phyloP scores from a whole-genome alignment of 2,797 vertebrate species.

The Cynodonichthys magdalenae region DNA sequence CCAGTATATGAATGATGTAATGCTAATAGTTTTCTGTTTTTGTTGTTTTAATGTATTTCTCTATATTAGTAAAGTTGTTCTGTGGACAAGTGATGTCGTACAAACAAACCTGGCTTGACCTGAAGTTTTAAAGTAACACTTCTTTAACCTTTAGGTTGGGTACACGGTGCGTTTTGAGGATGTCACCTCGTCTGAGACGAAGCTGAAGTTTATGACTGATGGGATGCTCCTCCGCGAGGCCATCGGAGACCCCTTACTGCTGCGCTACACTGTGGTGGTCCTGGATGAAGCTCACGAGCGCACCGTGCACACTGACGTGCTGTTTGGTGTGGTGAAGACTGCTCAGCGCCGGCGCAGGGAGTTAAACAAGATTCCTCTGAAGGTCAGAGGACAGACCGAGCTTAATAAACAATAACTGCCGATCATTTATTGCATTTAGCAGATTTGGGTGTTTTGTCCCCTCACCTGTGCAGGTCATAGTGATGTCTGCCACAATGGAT shows the following conservation, averaged over 20 bases:
- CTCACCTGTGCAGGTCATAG: constrained; percentile 80
- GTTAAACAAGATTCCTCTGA: constrained; percentile 86
- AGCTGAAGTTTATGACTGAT: constrained; percentile 94
- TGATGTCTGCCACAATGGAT: constrained; percentile 99
- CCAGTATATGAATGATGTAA: no score
- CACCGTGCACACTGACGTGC: constrained; percentile 93
- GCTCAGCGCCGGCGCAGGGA: constrained; percentile 89
- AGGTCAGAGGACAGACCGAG: constrained; percentile 71
- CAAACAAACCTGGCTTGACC: no score
- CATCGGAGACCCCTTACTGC: constrained; percentile 89
- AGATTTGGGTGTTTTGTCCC: background rate
- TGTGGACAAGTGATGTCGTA: no score
- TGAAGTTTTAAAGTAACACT: background rate
- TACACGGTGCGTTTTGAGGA: constrained; percentile 97
- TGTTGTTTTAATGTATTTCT: no score
- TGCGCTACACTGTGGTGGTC: constrained; percentile 89
- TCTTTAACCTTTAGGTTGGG: constrained; percentile 83
- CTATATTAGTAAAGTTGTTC: no score
- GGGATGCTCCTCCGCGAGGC: constrained; percentile 97
- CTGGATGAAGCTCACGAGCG: constrained; percentile 97
- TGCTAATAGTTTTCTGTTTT: no score
- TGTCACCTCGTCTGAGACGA: constrained; percentile 88
- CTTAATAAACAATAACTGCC: background rate
- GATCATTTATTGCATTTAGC: background rate
- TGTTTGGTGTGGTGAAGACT: constrained; percentile 93